Base-by-base conservation (phyloP, 1,140 invertebrate species). In the Aradophagus sp. region DNA sequence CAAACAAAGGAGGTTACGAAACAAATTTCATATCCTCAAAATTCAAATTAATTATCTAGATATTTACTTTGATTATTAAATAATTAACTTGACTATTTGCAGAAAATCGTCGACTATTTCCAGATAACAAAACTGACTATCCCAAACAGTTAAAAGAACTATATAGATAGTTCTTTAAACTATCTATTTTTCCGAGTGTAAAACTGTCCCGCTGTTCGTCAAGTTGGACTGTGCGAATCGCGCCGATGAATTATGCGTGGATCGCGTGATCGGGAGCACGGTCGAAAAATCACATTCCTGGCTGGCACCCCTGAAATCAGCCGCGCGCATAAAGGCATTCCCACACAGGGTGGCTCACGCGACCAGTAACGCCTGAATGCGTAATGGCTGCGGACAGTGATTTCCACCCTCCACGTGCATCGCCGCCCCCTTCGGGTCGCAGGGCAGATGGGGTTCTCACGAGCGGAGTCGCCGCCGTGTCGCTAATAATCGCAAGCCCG, bases 401-500 rank as follows among this genome's bases (percentile, higher is more conserved):
- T 83, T 83, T 81, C 80, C 80, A 81, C 80, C 78, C 81, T 81
- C 79, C 72, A 68, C 74, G 73, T 62, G 17, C 74, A 74, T 75
- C 75, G 62, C 69, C 59, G 44, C 70, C 63, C 55, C 48, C 48
- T 53, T 73, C 69, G 61, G n/a, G 14, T 26, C 27, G 50, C 34
- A 39, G 48, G 67, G 69, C 80, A 81, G 80, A 82, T 82, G 80
- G 80, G 80, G 80, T 81, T 82, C 80, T 82, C 80, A 82, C 80
- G 80, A 76, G 34, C 38, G 38, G 47, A 35, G 47, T 66, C n/a
- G n/a, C 44, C 59, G 47, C 45, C 36, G 41, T 20, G 47, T 70
- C 38, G 68, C 74, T 74, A 73, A 77, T 80, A 79, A 79, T 79
- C 77, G 68, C 44, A 59, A 63, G 59, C 68, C 52, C 53, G 47